phyloP scores from a whole-genome alignment of 2,888 invertebrate genomes.

The Choreutis nemorana region DNA sequence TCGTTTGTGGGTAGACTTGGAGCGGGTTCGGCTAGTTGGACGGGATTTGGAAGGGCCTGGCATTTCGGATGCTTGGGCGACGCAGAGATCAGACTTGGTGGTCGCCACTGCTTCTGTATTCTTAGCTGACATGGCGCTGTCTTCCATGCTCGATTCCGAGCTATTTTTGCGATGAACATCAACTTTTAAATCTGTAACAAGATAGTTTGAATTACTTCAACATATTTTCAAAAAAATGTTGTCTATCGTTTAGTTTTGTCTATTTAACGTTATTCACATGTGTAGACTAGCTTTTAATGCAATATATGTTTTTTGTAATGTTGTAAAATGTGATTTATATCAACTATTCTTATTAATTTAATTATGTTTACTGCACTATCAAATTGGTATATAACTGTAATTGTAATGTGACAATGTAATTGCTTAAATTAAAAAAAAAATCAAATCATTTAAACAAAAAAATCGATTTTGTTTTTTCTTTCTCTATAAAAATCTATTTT shows the following conservation, averaged over 20 bases:
- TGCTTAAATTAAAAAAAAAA: no score
- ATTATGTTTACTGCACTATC: no score
- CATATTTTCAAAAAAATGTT: background rate
- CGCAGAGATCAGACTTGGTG: conserved; percentile 48
- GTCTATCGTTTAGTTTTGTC: background rate
- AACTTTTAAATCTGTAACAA: conserved; percentile 81
- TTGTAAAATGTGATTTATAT: no score
- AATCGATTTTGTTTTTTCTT: no score
- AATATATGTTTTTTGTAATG: no score
- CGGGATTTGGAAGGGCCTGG: conserved; percentile 39
- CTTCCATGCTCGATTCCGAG: conserved; percentile 85
- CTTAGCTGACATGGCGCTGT: conserved; percentile 59
- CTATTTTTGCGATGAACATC: conserved; percentile 93
- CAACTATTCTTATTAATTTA: no score
- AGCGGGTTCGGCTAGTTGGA: conserved; percentile 31
- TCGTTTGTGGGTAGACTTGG: conserved; percentile 37
- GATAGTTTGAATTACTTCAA: no score
- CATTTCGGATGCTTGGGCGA: conserved; percentile 27
- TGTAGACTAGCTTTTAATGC: no score
- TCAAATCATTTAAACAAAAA: no score
- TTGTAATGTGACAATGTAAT: no score
- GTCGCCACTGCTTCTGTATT: conserved; percentile 35
- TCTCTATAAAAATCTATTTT: no score
- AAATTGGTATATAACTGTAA: no score
- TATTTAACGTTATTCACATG: background rate